These are phyloP conservation scores for Standfussiana lucernea DNA, from an alignment of 2,888 invertebrate species.

Conservation along the genomic window DNA sequence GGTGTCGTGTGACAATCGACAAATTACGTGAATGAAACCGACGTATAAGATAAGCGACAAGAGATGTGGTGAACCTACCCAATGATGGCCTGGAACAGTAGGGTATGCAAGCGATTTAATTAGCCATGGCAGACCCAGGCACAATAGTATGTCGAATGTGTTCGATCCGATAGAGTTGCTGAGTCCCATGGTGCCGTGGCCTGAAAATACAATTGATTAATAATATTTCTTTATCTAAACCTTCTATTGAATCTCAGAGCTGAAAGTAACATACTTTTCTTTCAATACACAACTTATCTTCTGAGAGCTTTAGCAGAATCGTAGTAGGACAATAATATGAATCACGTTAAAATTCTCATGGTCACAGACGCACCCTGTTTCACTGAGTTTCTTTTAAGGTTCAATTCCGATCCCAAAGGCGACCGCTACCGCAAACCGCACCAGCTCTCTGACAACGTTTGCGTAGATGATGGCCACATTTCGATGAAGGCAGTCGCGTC, in stretches of 20 bases:
- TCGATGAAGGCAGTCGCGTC: background rate
- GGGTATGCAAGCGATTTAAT: slow-evolving; percentile 93
- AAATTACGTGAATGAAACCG: background rate
- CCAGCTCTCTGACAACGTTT: background rate
- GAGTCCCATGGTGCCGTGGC: slow-evolving; percentile 94
- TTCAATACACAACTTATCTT: background rate
- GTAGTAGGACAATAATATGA: no score
- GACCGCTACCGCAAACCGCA: background rate
- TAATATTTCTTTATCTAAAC: background rate
- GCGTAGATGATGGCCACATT: background rate
- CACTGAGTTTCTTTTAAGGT: background rate
- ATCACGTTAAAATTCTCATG: no score
- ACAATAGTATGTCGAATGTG: slow-evolving; percentile 95
- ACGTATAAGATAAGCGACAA: slow-evolving; percentile 17
- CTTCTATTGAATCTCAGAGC: background rate
- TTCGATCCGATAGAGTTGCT: slow-evolving; percentile 96
- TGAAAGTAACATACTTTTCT: background rate
- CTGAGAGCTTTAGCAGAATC: background rate
- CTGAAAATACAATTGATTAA: slow-evolving; percentile 80
- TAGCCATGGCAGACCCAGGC: slow-evolving; percentile 95
- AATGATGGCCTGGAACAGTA: slow-evolving; percentile 89
- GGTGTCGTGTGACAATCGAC: background rate
- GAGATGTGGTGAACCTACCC: slow-evolving; percentile 75
- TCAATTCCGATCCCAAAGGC: background rate
- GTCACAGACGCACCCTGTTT: background rate